phyloP scores from a whole-genome alignment of 2,113 vertebrate species.

The Melanerpes aurifrons region DNA sequence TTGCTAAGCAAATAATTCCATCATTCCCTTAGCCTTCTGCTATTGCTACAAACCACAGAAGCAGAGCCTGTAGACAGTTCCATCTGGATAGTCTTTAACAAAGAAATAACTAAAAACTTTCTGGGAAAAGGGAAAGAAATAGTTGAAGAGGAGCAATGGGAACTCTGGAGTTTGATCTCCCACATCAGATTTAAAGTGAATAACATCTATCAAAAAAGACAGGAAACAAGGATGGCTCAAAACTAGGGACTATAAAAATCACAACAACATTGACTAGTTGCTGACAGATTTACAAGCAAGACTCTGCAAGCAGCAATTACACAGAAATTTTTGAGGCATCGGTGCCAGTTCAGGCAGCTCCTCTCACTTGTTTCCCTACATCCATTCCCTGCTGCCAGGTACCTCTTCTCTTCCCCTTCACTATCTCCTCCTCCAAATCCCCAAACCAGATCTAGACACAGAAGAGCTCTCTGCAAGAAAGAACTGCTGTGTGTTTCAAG shows the following conservation, averaged over 20 bases:
- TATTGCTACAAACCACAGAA: not conserved
- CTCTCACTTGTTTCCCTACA: not conserved
- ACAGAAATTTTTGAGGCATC: not conserved
- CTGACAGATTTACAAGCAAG: constrained; percentile 35
- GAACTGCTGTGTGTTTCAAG: not conserved
- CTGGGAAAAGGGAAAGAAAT: not conserved
- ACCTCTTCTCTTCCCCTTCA: not conserved
- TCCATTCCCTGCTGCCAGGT: not conserved
- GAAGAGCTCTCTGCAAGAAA: not conserved
- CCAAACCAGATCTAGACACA: not conserved
- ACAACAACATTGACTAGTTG: not conserved
- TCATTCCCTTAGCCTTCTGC: not conserved
- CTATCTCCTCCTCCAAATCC: not conserved
- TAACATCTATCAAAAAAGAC: not conserved
- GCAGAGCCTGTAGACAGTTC: not conserved
- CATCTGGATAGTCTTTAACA: not conserved
- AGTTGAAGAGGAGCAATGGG: not conserved
- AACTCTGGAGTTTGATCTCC: not conserved
- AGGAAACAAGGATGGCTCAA: not conserved
- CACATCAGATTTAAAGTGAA: not conserved
- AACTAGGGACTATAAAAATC: not conserved
- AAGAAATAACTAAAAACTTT: not conserved
- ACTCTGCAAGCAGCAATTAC: not conserved
- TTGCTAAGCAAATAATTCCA: not conserved
- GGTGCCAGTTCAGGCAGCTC: not conserved